Conservation (phyloP, 2,113 vertebrate genomes). For the Holacanthus passer region DNA sequence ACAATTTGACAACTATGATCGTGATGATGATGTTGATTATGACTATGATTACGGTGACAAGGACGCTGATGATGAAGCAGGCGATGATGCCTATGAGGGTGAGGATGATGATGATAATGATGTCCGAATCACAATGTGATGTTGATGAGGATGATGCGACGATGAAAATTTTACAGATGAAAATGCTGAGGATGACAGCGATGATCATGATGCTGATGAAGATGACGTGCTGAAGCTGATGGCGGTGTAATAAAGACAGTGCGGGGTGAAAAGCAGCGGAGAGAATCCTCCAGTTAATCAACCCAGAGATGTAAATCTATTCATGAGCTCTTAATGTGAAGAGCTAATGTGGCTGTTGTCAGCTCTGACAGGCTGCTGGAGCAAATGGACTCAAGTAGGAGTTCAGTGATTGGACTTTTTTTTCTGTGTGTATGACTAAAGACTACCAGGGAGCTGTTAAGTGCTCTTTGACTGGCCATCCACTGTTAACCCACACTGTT, state of each 20-base stretch:
- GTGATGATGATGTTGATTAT: background rate
- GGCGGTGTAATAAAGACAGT: background rate
- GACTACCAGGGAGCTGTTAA: constrained; percentile 47
- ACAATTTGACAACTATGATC: background rate
- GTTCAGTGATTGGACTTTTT: constrained; percentile 52
- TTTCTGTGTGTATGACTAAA: constrained; percentile 46
- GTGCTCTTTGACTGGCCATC: constrained; percentile 48
- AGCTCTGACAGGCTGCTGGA: constrained; percentile 27
- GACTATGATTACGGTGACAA: background rate
- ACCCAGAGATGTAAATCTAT: constrained; percentile 60
- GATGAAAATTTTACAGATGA: background rate
- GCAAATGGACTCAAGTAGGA: constrained; percentile 47
- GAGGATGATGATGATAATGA: background rate
- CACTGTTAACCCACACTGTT: constrained; percentile 41
- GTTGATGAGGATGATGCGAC: background rate
- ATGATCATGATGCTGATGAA: background rate
- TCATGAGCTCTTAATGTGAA: constrained; percentile 60
- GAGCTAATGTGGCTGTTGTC: constrained; percentile 30
- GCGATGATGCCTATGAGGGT: background rate
- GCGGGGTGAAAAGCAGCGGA: background rate
- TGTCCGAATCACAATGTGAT: no score
- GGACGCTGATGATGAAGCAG: background rate
- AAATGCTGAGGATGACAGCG: background rate
- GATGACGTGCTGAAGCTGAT: background rate
- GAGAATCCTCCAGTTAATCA: constrained; percentile 46